Evolutionary conservation across 2,797 vertebrate species (phyloP).

Genomic region (Alosa sapidissima): DNA sequence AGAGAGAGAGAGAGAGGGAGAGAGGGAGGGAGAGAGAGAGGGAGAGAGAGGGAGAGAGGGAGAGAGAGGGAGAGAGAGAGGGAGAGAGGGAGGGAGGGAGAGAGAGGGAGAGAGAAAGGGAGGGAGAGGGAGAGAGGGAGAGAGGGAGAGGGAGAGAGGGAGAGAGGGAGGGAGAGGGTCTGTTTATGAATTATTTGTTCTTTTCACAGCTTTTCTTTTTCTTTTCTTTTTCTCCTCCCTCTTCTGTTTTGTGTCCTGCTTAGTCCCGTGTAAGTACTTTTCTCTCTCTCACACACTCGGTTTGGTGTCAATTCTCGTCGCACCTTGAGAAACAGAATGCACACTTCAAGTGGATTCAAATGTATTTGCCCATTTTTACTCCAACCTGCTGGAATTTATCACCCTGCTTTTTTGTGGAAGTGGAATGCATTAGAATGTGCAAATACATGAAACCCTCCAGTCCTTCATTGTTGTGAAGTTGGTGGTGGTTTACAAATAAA

Average conservation of each 20-base stretch:
- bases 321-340: neutral
- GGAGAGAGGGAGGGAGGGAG: too few relatives aligned
- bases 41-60: too few relatives aligned
- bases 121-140: too few relatives aligned
- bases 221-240: constrained; percentile 35
- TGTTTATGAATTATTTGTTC: constrained; percentile 25
- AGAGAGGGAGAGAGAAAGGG: too few relatives aligned
- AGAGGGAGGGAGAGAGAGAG: too few relatives aligned
- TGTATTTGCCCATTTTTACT: neutral
- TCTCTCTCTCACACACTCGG: neutral
- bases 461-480: neutral
- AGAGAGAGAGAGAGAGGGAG: too few relatives aligned
- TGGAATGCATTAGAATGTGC: neutral
- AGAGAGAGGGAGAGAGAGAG: too few relatives aligned
- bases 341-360: constrained; percentile 16
- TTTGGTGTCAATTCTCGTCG: neutral
- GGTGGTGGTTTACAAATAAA: neutral
- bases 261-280: constrained; percentile 47
- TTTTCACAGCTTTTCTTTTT: constrained; percentile 25
- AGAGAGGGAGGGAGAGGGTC: constrained; percentile 1
- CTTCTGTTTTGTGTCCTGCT: constrained; percentile 45
- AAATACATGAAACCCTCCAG: constrained; percentile 1
- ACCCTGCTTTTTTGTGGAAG: neutral
- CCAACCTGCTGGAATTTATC: neutral
- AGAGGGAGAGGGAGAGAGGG: too few relatives aligned